Conservation (phyloP, 1,140 invertebrate genomes). For the Melitaea cinxia region DNA sequence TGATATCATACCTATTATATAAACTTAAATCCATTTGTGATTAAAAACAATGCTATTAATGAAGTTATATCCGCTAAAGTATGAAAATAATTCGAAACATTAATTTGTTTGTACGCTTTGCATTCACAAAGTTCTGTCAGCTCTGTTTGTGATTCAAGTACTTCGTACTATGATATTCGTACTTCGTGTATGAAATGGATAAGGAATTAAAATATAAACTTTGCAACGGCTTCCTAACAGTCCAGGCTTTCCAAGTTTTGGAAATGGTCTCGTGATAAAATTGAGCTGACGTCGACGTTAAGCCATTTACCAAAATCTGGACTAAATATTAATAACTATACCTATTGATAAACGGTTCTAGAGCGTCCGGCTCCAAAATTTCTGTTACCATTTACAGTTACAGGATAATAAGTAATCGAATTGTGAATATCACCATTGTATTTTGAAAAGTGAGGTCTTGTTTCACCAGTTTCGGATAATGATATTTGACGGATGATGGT, state of each 20-base stretch:
- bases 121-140: neutral
- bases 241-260: neutral
- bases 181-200: neutral
- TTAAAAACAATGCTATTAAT: neutral
- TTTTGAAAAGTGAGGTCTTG: no score
- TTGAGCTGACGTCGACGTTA: constrained; percentile 4
- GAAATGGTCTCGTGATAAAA: neutral
- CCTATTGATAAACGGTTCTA: no score
- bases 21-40: neutral
- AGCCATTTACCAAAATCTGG: neutral
- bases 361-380: no score
- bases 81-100: neutral
- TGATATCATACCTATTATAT: no score
- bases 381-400: no score
- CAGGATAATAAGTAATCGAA: no score
- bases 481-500: no score
- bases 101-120: neutral
- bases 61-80: neutral
- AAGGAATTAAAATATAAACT: constrained; percentile 5
- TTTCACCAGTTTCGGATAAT: no score
- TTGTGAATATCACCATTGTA: no score
- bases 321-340: neutral
- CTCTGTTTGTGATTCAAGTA: neutral
- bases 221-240: neutral
- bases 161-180: no score